Percentiles rank a stretch among this genome's conserved stretches.
Evolutionary conservation across 2,888 invertebrate genomes (phyloP).

Genomic region (Harpalus rubripes): DNA sequence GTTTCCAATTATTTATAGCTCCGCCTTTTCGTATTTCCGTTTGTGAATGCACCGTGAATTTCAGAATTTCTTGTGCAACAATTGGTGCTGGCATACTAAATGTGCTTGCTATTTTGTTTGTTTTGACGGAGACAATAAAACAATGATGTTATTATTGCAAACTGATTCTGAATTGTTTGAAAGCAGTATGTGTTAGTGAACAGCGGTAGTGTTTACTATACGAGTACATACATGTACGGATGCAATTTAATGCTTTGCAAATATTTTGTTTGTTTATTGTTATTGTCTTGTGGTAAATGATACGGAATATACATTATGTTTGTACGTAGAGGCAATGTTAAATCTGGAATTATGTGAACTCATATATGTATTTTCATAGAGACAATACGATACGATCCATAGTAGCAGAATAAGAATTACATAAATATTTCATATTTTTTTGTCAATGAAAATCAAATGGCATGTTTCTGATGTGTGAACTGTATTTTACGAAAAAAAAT

Average conservation of each 20-base stretch:
- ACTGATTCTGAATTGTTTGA: not conserved
- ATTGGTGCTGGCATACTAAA: constrained; percentile 19
- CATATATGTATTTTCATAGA: too few relatives aligned
- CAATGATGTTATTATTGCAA: constrained; percentile 19
- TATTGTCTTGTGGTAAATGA: not conserved
- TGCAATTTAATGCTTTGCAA: not conserved
- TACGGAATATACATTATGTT: not conserved
- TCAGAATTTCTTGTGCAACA: constrained; percentile 9
- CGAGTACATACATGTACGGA: not conserved
- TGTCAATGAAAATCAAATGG: too few relatives aligned
- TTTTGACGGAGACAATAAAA: not conserved
- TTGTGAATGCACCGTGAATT: constrained; percentile 11
- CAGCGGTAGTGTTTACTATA: not conserved
- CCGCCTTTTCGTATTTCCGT: constrained; percentile 7
- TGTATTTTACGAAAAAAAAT: too few relatives aligned
- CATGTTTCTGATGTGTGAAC: too few relatives aligned
- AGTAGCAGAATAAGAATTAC: not conserved
- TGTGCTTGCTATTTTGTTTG: not conserved
- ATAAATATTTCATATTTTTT: not conserved
- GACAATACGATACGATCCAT: not conserved
- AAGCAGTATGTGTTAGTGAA: not conserved
- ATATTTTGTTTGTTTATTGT: not conserved
- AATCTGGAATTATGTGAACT: not conserved
- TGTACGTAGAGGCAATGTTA: not conserved
- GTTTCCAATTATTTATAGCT: constrained; percentile 21